Conservation (phyloP, 2,113 vertebrate genomes). For the Cephalopholis sonnerati region DNA sequence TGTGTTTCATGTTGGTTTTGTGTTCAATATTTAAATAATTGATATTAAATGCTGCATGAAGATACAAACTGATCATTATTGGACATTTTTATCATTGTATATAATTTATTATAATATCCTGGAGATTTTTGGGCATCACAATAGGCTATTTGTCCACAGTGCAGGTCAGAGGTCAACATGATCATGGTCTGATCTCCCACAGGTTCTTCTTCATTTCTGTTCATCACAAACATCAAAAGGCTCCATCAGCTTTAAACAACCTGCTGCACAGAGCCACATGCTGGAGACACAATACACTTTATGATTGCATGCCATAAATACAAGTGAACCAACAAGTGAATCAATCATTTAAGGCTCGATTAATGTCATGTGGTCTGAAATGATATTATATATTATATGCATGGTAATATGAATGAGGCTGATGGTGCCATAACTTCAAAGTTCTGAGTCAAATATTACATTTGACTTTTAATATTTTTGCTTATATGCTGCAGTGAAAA, state of each 20-base stretch:
- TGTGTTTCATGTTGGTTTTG: background rate
- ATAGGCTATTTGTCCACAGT: conserved; percentile 60
- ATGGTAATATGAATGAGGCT: background rate
- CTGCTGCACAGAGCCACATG: conserved; percentile 50
- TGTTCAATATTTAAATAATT: background rate
- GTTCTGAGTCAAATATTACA: too few species aligned
- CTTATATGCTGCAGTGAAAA: background rate
- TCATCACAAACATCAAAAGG: conserved; percentile 81
- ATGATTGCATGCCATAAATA: background rate
- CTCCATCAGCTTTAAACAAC: conserved; percentile 68
- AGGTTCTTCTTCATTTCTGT: conserved; percentile 75
- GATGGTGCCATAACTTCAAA: background rate
- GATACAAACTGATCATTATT: too few species aligned
- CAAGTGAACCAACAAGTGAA: background rate
- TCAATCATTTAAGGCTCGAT: background rate
- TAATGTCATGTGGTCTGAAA: background rate
- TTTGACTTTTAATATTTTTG: background rate
- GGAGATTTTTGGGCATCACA: too few species aligned
- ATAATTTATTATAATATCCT: background rate
- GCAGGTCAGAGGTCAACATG: conserved; percentile 89
- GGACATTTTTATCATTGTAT: background rate
- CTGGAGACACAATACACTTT: background rate
- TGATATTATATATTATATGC: background rate
- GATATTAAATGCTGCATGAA: too few species aligned
- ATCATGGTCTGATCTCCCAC: conserved; percentile 90